Evolutionary conservation across 2,888 invertebrate genomes (phyloP).

Genomic region (Drosophila niveifrons): DNA sequence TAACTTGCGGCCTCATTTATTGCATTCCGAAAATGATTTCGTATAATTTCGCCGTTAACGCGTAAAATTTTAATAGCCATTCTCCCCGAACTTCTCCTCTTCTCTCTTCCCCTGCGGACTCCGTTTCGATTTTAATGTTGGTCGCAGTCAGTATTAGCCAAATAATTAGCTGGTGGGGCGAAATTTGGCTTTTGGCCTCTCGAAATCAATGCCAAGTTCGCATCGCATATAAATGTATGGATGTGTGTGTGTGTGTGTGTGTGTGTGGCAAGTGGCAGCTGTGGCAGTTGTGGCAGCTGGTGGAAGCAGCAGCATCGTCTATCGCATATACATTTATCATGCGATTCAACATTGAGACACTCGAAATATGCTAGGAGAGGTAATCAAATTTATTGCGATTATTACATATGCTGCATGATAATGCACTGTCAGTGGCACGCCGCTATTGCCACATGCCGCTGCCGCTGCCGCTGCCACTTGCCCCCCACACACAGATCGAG

Average conservation of each 20-base stretch:
- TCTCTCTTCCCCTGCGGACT: background rate
- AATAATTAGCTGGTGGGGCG: conserved; percentile 36
- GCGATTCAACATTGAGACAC: conserved; percentile 9
- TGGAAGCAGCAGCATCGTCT: background rate
- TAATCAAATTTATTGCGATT: conserved; percentile 61
- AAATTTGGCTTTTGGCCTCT: conserved; percentile 6
- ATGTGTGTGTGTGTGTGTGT: background rate
- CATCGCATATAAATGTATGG: background rate
- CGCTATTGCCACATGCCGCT: conserved; percentile 19
- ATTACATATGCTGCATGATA: conserved; percentile 60
- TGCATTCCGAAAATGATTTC: conserved; percentile 62
- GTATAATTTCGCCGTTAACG: conserved; percentile 64
- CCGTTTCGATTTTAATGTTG: conserved; percentile 18
- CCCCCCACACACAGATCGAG: conserved; percentile 8
- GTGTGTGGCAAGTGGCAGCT: background rate
- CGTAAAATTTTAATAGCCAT: conserved; percentile 49
- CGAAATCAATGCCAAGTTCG: conserved; percentile 14
- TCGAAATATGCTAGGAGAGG: conserved; percentile 41
- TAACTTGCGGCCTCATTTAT: conserved; percentile 66
- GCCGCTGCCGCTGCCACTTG: conserved; percentile 25
- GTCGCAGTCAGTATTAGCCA: conserved; percentile 29
- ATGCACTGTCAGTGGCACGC: conserved; percentile 42
- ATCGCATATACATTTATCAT: conserved; percentile 18
- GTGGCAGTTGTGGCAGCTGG: conserved; percentile 1
- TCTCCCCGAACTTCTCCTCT: no score